Percentiles rank a stretch among this genome's conserved stretches.
These are phyloP conservation scores for Pristionchus pacificus DNA, from an alignment of 1,140 invertebrate genomes.

Conservation along the genomic window DNA sequence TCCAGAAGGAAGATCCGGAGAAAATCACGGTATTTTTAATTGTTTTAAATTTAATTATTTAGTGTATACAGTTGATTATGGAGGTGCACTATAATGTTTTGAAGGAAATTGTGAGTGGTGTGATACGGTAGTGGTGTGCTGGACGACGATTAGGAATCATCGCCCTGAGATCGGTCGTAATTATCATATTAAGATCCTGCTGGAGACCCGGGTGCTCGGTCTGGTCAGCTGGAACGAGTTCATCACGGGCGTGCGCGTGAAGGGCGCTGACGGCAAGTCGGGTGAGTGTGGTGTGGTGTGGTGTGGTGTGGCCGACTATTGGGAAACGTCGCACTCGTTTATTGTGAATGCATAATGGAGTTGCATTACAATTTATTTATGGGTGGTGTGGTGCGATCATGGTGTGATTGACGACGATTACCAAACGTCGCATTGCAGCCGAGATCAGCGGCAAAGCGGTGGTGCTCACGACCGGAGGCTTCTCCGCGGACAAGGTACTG, in stretches of 20 bases:
- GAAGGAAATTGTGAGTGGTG: background rate
- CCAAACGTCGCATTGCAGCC: no score
- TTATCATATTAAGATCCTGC: conserved; percentile 30
- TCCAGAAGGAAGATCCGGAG: conserved; percentile 39
- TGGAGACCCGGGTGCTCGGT: conserved; percentile 45
- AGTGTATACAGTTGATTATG: background rate
- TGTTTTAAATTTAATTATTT: background rate
- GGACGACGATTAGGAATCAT: no score
- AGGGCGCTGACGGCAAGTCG: conserved; percentile 23
- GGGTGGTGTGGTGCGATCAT: no score
- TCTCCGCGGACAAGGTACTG: conserved; percentile 33
- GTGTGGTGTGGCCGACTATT: no score
- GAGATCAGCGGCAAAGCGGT: conserved; percentile 49
- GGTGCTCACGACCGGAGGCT: conserved; percentile 55
- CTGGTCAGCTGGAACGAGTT: conserved; percentile 55
- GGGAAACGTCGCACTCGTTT: no score
- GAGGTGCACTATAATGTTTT: background rate
- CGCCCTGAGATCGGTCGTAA: no score
- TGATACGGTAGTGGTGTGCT: no score
- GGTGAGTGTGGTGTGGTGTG: no score
- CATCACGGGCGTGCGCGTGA: conserved; percentile 45
- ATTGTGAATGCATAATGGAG: no score
- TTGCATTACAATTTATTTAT: no score
- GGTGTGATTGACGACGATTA: no score
- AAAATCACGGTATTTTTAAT: no score